phyloP scores from a whole-genome alignment of 2,888 invertebrate genomes.

The Crioceris asparagi region DNA sequence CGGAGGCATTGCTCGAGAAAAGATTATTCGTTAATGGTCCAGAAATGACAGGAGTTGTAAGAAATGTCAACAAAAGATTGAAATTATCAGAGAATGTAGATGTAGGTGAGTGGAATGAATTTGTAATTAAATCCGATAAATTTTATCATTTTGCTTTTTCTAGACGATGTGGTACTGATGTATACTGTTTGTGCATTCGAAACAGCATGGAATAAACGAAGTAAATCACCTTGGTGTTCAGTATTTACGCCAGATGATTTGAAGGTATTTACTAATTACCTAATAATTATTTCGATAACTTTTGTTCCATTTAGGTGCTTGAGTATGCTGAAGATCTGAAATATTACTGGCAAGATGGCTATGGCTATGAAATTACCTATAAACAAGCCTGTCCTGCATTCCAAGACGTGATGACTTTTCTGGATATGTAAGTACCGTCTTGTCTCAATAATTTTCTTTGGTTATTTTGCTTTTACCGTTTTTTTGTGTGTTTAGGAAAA shows the following conservation, averaged over 20 bases:
- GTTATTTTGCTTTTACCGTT: neutral
- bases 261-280: slow-evolving; percentile 34
- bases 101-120: slow-evolving; percentile 39
- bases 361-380: slow-evolving; percentile 62
- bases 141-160: too few relatives aligned
- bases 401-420: slow-evolving; percentile 55
- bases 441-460: neutral
- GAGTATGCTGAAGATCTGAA: slow-evolving; percentile 70
- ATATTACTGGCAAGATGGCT: slow-evolving; percentile 75
- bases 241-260: slow-evolving; percentile 53
- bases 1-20: slow-evolving; percentile 23
- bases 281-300: too few relatives aligned
- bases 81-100: slow-evolving; percentile 43
- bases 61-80: slow-evolving; percentile 48
- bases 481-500: slow-evolving; percentile 25
- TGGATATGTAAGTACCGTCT: slow-evolving; percentile 44
- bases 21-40: slow-evolving; percentile 26
- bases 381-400: slow-evolving; percentile 66
- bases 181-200: slow-evolving; percentile 70
- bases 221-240: slow-evolving; percentile 68
- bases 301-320: slow-evolving; percentile 42
- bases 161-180: slow-evolving; percentile 53
- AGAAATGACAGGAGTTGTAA: slow-evolving; percentile 44
- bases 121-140: neutral
- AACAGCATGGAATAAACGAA: slow-evolving; percentile 61